Conservation (phyloP, 1,140 invertebrate species). For the Drosophila santomea region DNA sequence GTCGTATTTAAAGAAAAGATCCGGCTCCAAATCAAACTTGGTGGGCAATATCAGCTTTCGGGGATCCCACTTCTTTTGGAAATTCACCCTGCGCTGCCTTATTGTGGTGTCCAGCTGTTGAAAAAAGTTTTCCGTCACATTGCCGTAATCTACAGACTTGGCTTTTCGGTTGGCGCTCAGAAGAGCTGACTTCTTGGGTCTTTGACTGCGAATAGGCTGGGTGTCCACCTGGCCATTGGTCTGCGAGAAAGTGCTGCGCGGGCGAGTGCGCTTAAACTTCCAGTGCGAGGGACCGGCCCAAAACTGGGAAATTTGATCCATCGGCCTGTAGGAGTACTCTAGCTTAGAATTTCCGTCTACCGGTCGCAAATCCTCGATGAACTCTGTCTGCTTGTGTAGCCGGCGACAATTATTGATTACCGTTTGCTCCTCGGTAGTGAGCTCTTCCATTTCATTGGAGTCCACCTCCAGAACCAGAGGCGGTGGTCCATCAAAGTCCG, state of each 20-base stretch:
- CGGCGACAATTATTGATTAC: conserved; percentile 70
- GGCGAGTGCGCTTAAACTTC: conserved; percentile 75
- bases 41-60: conserved; percentile 77
- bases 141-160: conserved; percentile 57
- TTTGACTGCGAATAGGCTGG: not conserved
- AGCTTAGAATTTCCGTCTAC: conserved; percentile 71
- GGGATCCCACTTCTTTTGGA: conserved; percentile 82
- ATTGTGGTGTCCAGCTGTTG: conserved; percentile 54
- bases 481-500: conserved; percentile 41
- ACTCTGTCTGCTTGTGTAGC: conserved; percentile 61
- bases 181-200: conserved; percentile 8
- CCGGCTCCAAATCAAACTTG: conserved; percentile 59
- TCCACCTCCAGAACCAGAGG: conserved; percentile 58
- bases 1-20: conserved; percentile 65
- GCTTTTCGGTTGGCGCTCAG: conserved; percentile 34
- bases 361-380: conserved; percentile 79
- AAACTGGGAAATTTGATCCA: conserved; percentile 83
- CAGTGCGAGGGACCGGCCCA: conserved; percentile 84
- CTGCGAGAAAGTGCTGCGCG: conserved; percentile 44
- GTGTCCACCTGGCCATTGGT: conserved; percentile 20
- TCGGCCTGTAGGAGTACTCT: conserved; percentile 82
- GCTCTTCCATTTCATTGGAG: conserved; percentile 67
- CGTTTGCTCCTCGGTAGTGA: conserved; percentile 72
- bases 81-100: conserved; percentile 72
- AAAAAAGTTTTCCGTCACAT: conserved; percentile 60